Percentiles rank a stretch among this genome's conserved stretches.
Conservation (phyloP, 2,113 vertebrate species). For the Bos indicus region DNA sequence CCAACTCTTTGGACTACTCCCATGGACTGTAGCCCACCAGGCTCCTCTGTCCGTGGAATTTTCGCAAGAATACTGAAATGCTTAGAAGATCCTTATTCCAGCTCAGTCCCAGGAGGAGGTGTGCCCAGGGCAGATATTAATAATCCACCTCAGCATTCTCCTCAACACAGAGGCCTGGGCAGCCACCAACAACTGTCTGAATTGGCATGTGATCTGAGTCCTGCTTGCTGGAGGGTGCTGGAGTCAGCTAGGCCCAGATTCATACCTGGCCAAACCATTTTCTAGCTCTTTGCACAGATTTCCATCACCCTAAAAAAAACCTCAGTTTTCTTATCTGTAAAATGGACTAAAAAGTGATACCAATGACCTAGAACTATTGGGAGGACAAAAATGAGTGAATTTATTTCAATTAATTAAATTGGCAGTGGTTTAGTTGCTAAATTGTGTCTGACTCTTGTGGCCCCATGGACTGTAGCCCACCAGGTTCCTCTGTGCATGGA, state of each 20-base stretch:
- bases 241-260: neutral
- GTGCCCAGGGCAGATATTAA: neutral
- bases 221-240: neutral
- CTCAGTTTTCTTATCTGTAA: neutral
- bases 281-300: neutral
- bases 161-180: neutral
- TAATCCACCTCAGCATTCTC: neutral
- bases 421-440: neutral
- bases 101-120: neutral
- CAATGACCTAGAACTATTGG: neutral
- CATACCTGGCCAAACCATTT: neutral
- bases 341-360: neutral
- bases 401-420: neutral
- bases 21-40: neutral
- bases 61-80: neutral
- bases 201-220: neutral
- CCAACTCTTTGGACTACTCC: neutral
- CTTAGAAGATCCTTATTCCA: neutral
- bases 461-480: neutral
- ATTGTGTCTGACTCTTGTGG: neutral
- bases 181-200: neutral
- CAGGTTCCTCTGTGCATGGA: neutral
- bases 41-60: neutral
- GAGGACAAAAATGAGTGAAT: neutral
- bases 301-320: neutral